Conservation (phyloP, 2,797 vertebrate genomes). For the Harpagifer antarcticus region DNA sequence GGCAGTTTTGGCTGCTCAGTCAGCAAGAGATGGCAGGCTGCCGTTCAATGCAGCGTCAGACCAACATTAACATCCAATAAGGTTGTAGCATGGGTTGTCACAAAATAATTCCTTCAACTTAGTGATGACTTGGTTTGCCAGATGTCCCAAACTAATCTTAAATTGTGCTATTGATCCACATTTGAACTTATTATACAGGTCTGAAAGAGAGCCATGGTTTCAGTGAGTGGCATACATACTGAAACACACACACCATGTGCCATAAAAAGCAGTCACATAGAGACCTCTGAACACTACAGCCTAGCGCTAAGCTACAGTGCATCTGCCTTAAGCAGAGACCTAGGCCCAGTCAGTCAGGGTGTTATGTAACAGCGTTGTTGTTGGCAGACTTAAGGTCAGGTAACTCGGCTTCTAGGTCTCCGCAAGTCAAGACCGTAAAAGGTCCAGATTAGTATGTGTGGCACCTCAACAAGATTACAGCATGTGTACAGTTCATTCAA, state of each 20-base stretch:
- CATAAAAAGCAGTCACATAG: conserved; percentile 50
- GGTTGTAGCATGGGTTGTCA: conserved; percentile 62
- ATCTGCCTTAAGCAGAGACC: conserved; percentile 44
- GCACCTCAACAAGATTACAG: conserved; percentile 62
- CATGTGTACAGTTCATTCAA: conserved; percentile 39
- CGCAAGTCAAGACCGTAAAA: conserved; percentile 46
- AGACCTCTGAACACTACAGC: conserved; percentile 51
- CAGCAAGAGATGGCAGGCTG: conserved; percentile 80
- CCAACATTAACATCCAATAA: conserved; percentile 73
- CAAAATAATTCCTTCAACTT: conserved; percentile 71
- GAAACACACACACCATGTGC: conserved; percentile 26
- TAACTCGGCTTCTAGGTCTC: conserved; percentile 56
- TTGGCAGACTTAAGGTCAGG: conserved; percentile 63
- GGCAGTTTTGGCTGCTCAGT: conserved; percentile 83
- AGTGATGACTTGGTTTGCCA: conserved; percentile 30
- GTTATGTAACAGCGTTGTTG: conserved; percentile 70
- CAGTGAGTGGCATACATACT: conserved; percentile 12
- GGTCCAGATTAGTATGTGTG: conserved; percentile 59
- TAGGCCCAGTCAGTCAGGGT: conserved; percentile 26
- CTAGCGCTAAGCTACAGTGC: conserved; percentile 35
- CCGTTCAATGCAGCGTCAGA: conserved; percentile 70
- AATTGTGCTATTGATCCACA: conserved; percentile 1
- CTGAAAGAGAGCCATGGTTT: conserved; percentile 3
- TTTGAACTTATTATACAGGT: neutral
- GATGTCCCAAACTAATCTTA: conserved; percentile 20